Conservation (phyloP, 2,797 vertebrate genomes). For the Typhlichthys eigenmanni region DNA sequence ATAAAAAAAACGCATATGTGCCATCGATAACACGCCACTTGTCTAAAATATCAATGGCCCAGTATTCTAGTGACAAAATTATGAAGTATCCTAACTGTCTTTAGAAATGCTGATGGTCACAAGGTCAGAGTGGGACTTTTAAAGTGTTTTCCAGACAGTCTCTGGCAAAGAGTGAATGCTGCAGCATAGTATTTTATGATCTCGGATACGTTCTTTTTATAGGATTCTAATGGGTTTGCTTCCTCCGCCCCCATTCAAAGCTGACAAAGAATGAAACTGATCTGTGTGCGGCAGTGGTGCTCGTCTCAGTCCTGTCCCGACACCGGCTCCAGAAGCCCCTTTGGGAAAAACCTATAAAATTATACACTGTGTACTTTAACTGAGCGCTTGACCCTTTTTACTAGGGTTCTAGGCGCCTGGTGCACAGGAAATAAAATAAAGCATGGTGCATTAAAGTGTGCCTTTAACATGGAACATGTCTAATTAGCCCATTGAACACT, state of each 20-base stretch:
- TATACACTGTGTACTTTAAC: constrained; percentile 72
- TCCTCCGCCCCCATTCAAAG: constrained; percentile 78
- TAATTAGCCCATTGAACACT: constrained; percentile 7
- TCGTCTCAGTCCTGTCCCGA: constrained; percentile 51
- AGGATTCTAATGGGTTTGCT: constrained; percentile 75
- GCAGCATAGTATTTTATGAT: constrained; percentile 75
- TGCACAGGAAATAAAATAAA: constrained; percentile 39
- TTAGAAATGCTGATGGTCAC: constrained; percentile 39
- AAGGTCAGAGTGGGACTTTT: constrained; percentile 43
- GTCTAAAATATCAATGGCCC: constrained; percentile 1
- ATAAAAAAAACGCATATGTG: constrained; percentile 34
- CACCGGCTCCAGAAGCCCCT: constrained; percentile 69
- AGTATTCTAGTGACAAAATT: constrained; percentile 15
- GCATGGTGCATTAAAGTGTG: constrained; percentile 21
- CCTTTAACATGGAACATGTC: constrained; percentile 29
- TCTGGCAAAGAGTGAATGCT: constrained; percentile 58
- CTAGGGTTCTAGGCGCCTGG: constrained; percentile 27
- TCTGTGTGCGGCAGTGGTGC: constrained; percentile 62
- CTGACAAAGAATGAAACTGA: constrained; percentile 78
- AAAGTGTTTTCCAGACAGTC: constrained; percentile 53
- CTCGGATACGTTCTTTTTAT: constrained; percentile 81
- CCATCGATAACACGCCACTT: constrained; percentile 34
- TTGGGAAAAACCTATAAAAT: constrained; percentile 68
- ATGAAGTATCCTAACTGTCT: constrained; percentile 11
- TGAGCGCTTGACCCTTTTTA: constrained; percentile 64